These are phyloP conservation scores for Akabosia matsudoensis DNA, from an alignment of 1,140 invertebrate species.

Conservation along the genomic window DNA sequence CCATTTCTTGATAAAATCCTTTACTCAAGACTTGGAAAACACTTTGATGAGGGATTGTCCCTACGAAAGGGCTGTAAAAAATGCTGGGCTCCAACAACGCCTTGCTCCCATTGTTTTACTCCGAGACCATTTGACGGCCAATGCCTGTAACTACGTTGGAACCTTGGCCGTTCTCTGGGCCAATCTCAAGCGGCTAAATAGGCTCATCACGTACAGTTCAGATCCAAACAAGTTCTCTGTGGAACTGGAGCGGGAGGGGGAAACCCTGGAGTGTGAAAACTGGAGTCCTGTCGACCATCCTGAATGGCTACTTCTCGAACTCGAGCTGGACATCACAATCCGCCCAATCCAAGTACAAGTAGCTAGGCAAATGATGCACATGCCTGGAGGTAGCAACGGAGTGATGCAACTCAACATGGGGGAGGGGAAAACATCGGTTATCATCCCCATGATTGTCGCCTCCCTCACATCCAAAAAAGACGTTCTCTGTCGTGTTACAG, in stretches of 20 bases:
- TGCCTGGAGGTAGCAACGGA: not conserved
- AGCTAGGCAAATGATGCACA: constrained; percentile 23
- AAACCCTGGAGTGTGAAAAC: constrained; percentile 8
- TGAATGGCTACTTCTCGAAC: constrained; percentile 36
- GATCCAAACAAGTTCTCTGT: not conserved
- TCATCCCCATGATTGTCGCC: constrained; percentile 20
- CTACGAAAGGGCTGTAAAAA: too few species aligned
- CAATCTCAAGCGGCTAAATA: not conserved
- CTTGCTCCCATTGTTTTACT: too few species aligned
- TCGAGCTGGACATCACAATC: constrained; percentile 31
- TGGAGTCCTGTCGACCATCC: constrained; percentile 26
- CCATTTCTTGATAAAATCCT: too few species aligned
- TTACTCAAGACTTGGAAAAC: too few species aligned
- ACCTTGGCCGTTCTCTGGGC: constrained; percentile 19
- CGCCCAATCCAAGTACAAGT: constrained; percentile 30
- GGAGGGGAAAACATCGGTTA: constrained; percentile 34
- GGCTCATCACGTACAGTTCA: not conserved
- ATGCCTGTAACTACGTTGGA: too few species aligned
- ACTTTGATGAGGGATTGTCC: too few species aligned
- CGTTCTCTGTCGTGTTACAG: constrained; percentile 29
- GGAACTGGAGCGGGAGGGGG: not conserved
- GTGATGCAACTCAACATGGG: constrained; percentile 41
- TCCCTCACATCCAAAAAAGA: not conserved
- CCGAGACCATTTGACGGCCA: too few species aligned
- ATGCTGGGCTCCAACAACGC: too few species aligned